Percentiles rank a stretch among this genome's conserved stretches.
Evolutionary conservation across 1,140 invertebrate genomes (phyloP).

Genomic region (Drosophila setifemur): DNA sequence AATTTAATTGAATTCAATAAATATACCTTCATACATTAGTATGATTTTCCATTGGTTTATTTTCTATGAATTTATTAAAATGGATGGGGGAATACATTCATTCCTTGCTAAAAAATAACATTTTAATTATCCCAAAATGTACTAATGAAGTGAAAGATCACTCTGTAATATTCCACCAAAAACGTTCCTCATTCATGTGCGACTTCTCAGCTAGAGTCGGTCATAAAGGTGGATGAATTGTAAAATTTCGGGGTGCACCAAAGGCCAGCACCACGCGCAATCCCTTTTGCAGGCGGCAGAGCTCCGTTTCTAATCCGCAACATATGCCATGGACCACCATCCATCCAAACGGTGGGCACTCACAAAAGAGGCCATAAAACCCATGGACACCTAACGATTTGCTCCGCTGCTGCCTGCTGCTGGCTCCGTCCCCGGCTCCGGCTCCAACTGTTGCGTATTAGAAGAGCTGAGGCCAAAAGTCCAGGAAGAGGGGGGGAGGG

Average conservation of each 20-base stretch:
- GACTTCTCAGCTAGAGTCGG: not conserved
- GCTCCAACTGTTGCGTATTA: constrained; percentile 64
- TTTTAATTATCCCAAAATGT: too few relatives aligned
- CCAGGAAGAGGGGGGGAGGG: constrained; percentile 33
- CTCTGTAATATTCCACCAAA: not conserved
- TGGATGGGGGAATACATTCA: too few relatives aligned
- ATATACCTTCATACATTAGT: too few relatives aligned
- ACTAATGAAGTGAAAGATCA: too few relatives aligned
- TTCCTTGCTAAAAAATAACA: too few relatives aligned
- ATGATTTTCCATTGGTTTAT: too few relatives aligned
- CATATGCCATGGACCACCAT: constrained; percentile 50
- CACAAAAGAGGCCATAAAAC: constrained; percentile 68
- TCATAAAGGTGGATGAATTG: constrained; percentile 36
- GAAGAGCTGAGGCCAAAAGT: constrained; percentile 57
- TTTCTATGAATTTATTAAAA: too few relatives aligned
- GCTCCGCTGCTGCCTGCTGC: constrained; percentile 51
- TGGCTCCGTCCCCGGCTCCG: too few relatives aligned
- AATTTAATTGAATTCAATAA: too few relatives aligned
- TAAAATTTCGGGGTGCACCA: not conserved
- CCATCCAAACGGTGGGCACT: constrained; percentile 34
- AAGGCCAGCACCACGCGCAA: not conserved
- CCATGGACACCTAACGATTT: constrained; percentile 69
- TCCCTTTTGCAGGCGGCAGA: not conserved
- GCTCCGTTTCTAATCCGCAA: constrained; percentile 71
- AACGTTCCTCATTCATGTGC: not conserved